Base-by-base conservation (phyloP, 2,888 invertebrate species). In the Stenoptilia bipunctidactyla region DNA sequence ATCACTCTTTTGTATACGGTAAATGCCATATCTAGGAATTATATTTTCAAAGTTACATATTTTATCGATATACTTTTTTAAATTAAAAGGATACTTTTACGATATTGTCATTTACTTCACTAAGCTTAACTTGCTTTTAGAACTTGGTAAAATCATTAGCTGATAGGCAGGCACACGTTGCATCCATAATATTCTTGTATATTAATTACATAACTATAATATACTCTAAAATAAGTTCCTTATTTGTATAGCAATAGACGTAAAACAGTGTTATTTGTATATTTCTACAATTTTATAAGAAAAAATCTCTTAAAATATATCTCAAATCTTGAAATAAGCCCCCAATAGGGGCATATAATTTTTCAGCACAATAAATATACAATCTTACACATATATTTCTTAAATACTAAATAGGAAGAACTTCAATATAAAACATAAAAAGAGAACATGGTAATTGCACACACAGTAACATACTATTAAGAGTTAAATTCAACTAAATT, bases 241-340 rank as follows among this genome's bases (percentile, higher is more conserved):
- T n/a, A 30, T 30, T 30, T 12, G 30, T 30, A 4, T 30, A 30
- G 30, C 30, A 30, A 30, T 30, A 30, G 30, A 75, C 65, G 62
- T 76, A 74, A 73, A 74, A 73, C 66, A 61, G 66, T 75, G 63
- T 71, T 69, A 54, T 56, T 61, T 62, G 60, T 61, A 56, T 60
- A 64, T 69, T 62, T 67, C 66, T 73, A 73, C 73, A 74, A 73
- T 66, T 64, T 67, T 52, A 60, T 73, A 69, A 68, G 66, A 75
- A 82, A 77, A 82, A 72, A 76, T 80, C 72, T 83, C 79, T 73
- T 80, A 83, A 82, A 83, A 82, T 80, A 82, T 77, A 79, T 77
- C 71, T 80, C 72, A 68, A 72, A 69, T 70, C 61, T 66, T 63
- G 59, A 2, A 61, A 60, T 63, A 58, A 44, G 51, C 56, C 60